Evolutionary conservation across 2,888 invertebrate genomes (phyloP), one percentile per base, ranked within the genome.

Genomic region (Hipparchia semele): DNA sequence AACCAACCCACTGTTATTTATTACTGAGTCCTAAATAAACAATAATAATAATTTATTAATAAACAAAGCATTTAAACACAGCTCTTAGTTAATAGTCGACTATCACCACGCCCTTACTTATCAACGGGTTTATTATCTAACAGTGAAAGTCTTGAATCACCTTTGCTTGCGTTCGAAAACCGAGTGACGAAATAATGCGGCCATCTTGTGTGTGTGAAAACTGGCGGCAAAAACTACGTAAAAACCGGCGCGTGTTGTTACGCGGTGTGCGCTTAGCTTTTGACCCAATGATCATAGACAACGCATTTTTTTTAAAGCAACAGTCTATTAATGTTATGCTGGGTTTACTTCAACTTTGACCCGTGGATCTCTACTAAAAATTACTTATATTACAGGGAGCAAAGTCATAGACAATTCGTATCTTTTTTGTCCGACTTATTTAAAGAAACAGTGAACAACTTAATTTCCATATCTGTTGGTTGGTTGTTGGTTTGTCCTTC

Each of bases 41-140:
- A n/a, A 53, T 10, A 7, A 61, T 49, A 58, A 58, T 39, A 54
- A 12, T 39, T 67, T 45, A 54, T 56, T 45, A 56, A 67, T 56
- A 59, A 68, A 68, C 54, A 53, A 56, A 39, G 53, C 61, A 64
- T 45, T 64, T 23, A 64, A 58, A 59, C 53, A n/a, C 8, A 66
- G 46, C 8, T 33, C 33, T 53, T 9, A 71, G 23, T 61, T 68
- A 71, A 58, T 49, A 61, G 53, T 45, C 49, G 23, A 51, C 72
- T 69, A 69, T 60, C 69, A 73, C 73, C 73, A 71, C 75, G 69
- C 75, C 75, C 69, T 73, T 71, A 62, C 68, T 76, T 77, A 77
- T 78, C 75, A 76, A 81, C 79, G 75, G 69, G 80, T 80, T 73
- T 73, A 74, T 80, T 80, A 80, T 80, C 80, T 78, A 79, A 80